phyloP scores from a whole-genome alignment of 2,888 invertebrate genomes.

The Drosophila aldrichi region DNA sequence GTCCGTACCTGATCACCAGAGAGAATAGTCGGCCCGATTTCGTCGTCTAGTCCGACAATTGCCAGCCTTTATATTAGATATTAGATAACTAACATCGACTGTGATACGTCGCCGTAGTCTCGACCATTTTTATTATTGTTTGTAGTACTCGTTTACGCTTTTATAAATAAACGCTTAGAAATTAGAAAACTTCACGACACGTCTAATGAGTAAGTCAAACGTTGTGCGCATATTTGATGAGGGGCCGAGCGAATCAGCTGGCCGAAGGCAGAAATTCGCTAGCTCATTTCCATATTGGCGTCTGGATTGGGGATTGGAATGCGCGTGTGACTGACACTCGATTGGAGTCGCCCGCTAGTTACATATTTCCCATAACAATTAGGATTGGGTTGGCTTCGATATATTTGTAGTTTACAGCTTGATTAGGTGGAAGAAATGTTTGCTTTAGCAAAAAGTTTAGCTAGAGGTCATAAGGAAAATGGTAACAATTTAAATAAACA shows the following conservation, averaged over 20 bases:
- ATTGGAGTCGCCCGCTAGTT: conserved; percentile 17
- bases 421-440: background rate
- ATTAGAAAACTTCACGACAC: conserved; percentile 39
- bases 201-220: conserved; percentile 55
- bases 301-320: conserved; percentile 17
- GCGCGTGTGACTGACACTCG: conserved; percentile 36
- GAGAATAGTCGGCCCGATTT: conserved; percentile 75
- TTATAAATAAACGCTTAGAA: conserved; percentile 38
- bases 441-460: no score
- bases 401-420: background rate
- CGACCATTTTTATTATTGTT: conserved; percentile 32
- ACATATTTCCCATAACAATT: conserved; percentile 43
- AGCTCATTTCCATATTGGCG: conserved; percentile 29
- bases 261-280: background rate
- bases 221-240: conserved; percentile 41
- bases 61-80: conserved; percentile 17
- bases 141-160: conserved; percentile 57
- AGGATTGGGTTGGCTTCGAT: background rate
- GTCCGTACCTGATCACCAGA: conserved; percentile 82
- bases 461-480: background rate
- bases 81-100: conserved; percentile 42
- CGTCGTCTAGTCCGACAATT: conserved; percentile 44
- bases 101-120: conserved; percentile 72
- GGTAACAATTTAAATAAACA: no score
- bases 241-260: background rate